Percentiles rank a stretch among this genome's conserved stretches.
These are phyloP conservation scores for Astyanax mexicanus DNA, from an alignment of 2,797 vertebrate genomes.

Conservation along the genomic window DNA sequence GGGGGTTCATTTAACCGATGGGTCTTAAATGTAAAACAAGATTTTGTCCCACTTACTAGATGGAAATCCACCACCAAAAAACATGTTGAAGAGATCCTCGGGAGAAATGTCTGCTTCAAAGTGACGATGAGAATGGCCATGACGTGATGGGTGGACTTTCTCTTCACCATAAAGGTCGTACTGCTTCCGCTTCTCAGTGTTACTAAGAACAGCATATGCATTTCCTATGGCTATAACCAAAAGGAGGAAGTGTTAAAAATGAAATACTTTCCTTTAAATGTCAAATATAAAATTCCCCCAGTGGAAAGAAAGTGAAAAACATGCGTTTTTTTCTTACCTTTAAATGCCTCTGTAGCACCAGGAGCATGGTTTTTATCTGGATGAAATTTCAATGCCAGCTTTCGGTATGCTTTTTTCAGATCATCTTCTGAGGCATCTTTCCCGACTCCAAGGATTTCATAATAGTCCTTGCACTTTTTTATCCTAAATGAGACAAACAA, in stretches of 20 bases:
- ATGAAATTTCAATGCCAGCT: conserved; percentile 95
- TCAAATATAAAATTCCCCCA: background rate
- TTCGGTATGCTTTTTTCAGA: conserved; percentile 96
- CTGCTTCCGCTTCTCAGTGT: conserved; percentile 91
- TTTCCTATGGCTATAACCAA: conserved; percentile 90
- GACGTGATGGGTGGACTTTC: conserved; percentile 81
- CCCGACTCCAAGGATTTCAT: conserved; percentile 92
- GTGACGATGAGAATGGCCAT: conserved; percentile 81
- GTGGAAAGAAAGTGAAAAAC: background rate
- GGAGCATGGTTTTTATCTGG: conserved; percentile 97
- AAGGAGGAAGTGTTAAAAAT: background rate
- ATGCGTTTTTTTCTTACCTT: conserved; percentile 79
- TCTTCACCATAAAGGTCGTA: conserved; percentile 97
- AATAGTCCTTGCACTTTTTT: conserved; percentile 98
- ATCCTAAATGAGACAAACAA: conserved; percentile 83
- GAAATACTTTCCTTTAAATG: background rate
- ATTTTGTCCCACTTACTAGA: conserved; percentile 83
- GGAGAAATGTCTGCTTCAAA: conserved; percentile 98
- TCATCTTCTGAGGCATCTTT: conserved; percentile 94
- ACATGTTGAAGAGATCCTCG: conserved; percentile 99
- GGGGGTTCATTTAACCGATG: no score
- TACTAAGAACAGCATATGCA: conserved; percentile 93
- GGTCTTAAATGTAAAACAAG: background rate
- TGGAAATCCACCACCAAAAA: conserved; percentile 97
- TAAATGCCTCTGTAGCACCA: conserved; percentile 96